A percentile compares a stretch with the other conserved stretches of the same genome.
phyloP scores from a whole-genome alignment of 2,888 invertebrate genomes.

The Cephonodes hylas region DNA sequence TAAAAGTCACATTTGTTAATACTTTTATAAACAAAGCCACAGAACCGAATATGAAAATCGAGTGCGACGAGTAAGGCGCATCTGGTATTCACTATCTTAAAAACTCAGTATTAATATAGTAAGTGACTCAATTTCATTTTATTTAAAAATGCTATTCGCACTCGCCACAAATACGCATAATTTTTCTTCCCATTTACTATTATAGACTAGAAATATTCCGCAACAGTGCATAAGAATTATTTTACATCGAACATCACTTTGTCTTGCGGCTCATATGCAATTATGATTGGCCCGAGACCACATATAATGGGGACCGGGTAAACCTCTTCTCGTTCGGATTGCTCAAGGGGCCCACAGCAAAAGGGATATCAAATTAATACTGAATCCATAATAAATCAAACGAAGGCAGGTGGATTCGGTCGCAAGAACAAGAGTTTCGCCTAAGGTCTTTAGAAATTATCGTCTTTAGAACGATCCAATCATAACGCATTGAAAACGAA shows the following conservation, averaged over 20 bases:
- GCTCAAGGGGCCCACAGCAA: constrained; percentile 76
- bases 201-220: not conserved
- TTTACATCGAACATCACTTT: constrained; percentile 65
- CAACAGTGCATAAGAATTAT: constrained; percentile 40
- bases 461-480: constrained; percentile 39
- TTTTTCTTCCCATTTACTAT: not conserved
- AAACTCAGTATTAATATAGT: not conserved
- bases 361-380: constrained; percentile 81
- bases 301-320: constrained; percentile 72
- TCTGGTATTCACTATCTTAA: not conserved
- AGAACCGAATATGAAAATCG: not conserved
- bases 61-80: not conserved
- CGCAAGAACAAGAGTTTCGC: constrained; percentile 69
- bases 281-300: constrained; percentile 71
- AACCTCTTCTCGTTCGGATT: constrained; percentile 66
- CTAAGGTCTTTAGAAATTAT: constrained; percentile 78
- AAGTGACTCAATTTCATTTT: not conserved
- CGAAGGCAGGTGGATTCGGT: constrained; percentile 74
- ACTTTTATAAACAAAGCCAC: not conserved
- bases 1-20: not conserved
- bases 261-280: constrained; percentile 73
- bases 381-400: constrained; percentile 81
- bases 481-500: constrained; percentile 26
- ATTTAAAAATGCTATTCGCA: not conserved
- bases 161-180: not conserved